Evolutionary conservation across 1,140 invertebrate species (phyloP).

Genomic region (Bursaphelenchus mucronatus): DNA sequence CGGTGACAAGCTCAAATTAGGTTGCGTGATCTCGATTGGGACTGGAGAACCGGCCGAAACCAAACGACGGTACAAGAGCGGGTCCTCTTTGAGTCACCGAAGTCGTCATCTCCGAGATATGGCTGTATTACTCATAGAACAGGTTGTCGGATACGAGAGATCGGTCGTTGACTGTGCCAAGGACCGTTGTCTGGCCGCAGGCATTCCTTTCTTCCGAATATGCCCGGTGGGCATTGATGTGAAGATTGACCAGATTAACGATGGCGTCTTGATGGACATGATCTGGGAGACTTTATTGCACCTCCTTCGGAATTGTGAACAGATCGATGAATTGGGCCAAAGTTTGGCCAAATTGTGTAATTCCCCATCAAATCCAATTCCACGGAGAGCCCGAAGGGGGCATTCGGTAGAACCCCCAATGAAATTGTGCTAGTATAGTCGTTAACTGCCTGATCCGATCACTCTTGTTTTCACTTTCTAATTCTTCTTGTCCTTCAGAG

Average conservation of each 20-base stretch:
- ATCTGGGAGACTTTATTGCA: slow-evolving; percentile 44
- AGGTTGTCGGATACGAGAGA: slow-evolving; percentile 55
- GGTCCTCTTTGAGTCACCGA: slow-evolving; percentile 35
- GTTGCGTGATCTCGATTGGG: slow-evolving; percentile 51
- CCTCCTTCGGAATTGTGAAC: slow-evolving; percentile 22
- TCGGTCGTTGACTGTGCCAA: slow-evolving; percentile 44
- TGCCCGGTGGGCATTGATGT: slow-evolving; percentile 49
- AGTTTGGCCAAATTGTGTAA: slow-evolving; percentile 11
- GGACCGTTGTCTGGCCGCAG: slow-evolving; percentile 49
- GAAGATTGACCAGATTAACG: slow-evolving; percentile 53
- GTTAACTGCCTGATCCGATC: no score
- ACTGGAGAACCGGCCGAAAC: slow-evolving; percentile 49
- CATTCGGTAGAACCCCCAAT: no score
- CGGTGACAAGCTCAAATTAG: slow-evolving; percentile 36
- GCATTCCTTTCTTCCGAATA: slow-evolving; percentile 49
- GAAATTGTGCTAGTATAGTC: no score
- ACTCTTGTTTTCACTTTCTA: no score
- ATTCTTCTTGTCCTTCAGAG: no score
- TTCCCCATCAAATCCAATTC: no score
- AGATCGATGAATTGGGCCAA: slow-evolving; percentile 21
- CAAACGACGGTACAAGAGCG: slow-evolving; percentile 48
- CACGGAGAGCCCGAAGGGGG: no score
- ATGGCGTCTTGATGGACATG: slow-evolving; percentile 56
- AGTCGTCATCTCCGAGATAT: slow-evolving; percentile 45
- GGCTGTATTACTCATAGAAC: slow-evolving; percentile 46